Evolutionary conservation across 2,797 vertebrate genomes (phyloP), one percentile per base, ranked within the genome.

Genomic region (Cossypha dichroa): DNA sequence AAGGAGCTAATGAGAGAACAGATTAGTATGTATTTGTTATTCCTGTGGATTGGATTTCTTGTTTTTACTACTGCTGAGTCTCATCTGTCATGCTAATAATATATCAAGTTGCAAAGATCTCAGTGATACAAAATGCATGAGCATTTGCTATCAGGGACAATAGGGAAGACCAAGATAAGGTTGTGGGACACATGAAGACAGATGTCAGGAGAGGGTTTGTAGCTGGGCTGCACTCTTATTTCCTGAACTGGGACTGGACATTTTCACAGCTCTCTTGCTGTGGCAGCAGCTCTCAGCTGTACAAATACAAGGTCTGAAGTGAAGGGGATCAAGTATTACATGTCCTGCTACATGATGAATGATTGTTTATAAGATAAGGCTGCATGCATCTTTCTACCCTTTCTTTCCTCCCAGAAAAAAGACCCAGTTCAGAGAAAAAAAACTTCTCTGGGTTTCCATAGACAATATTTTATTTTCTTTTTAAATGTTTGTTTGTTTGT

Each of bases 221-320:
- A 94, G 63, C 81, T 40, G 91, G 89, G 34, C 89, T 88, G 38
- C 52, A 22, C 89, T 85, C 69, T 11, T 62, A 11, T 72, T 92
- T 87, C 73, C 78, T 75, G 82, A 96, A 40, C 60, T 13, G 69
- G 96, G 80, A 96, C 95, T 97, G 96, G 96, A 95, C 88, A 90
- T 77, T 95, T 93, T 73, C 87, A 94, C 90, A 90, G 87, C 76
- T 95, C 75, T 74, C 91, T 86, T 94, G 92, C 92, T 96, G 67
- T 79, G 82, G 67, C 93, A 91, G 94, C 94, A 94, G 81, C 88
- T 96, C 95, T 94, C 91, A 93, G 60, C 92, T 96, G 85, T 43
- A 90, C 90, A 96, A 95, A 91, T 55, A 63, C 10, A 85, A 92
- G 68, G 74, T 55, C 72, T 74, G 62, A 80, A 83, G 75, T 58